Base-by-base conservation (phyloP, 2,113 vertebrate genomes). In the Tupaia tana region DNA sequence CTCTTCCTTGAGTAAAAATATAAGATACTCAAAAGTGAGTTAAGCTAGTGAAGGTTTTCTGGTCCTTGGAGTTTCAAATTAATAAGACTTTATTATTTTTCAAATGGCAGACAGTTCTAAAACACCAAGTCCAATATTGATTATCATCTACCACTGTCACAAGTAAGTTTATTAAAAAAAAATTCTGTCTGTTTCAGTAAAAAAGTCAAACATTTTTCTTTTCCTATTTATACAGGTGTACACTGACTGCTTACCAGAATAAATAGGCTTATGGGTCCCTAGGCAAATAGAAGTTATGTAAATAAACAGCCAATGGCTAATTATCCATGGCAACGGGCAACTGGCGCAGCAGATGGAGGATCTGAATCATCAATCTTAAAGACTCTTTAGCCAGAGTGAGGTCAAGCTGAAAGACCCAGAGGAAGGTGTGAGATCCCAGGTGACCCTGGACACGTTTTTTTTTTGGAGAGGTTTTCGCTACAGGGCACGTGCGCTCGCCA, bases 301-400 rank as follows among this genome's bases (percentile, higher is more conserved):
- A 97, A 97, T 95, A 95, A 97, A 88, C 80, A 97, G 80, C 43
- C 89, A 73, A 1, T 92, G 84, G 95, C 94, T 97, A 96, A 94
- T 97, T 97, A 95, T 94, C 92, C 95, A 91, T 93, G 94, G 81
- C 94, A 94, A 64, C 9, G 3, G 79, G 86, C 88, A 85, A 85
- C 64, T 78, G 70, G 94, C 70, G 83, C 2, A 11, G 22, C 84
- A 93, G 94, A 85, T 22, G 24, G 89, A 94, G 70, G 84, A 59
- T 31, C 24, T 91, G 61, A 22, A 16, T 71, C 9, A 1, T 80
- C 31, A 59, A 4, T 74, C 67, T 83, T 67, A 91, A 91, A 71
- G 75, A 25, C 54, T 43, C 81, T 81, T 93, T 29, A 94, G 77
- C 18, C 69, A 82, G 5, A 74, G 56, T 56, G 86, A 91, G 63